Conservation (phyloP, 2,797 vertebrate species). For the Calcarius lapponicus region DNA sequence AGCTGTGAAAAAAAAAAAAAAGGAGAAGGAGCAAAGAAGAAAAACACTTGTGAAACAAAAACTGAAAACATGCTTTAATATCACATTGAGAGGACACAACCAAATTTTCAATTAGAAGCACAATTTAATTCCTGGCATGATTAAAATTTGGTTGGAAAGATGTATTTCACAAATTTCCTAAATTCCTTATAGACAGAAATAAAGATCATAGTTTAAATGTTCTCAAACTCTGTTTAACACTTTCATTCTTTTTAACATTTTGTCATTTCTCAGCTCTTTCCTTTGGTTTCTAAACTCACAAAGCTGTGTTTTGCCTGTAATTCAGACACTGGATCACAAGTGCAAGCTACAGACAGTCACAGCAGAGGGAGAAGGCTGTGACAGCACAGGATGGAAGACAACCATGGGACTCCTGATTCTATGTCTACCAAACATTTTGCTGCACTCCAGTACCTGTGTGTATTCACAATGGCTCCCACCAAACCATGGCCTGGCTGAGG, state of each 20-base stretch:
- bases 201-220: not conserved
- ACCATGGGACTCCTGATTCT: not conserved
- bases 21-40: not conserved
- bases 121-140: not conserved
- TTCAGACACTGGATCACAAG: not conserved
- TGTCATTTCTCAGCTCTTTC: not conserved
- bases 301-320: not conserved
- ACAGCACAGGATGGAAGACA: not conserved
- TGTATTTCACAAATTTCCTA: not conserved
- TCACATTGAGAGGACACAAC: not conserved
- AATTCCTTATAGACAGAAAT: not conserved
- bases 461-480: not conserved
- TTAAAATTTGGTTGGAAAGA: not conserved
- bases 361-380: not conserved
- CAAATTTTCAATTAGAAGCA: not conserved
- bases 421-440: not conserved
- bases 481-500: not conserved
- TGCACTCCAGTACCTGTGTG: not conserved
- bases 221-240: not conserved
- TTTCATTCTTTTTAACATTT: not conserved
- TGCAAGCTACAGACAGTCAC: not conserved
- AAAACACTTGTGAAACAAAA: not conserved
- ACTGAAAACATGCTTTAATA: not conserved
- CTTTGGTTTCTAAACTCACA: not conserved
- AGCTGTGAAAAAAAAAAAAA: not conserved